These are phyloP conservation scores for Lampris incognitus DNA, from an alignment of 2,113 vertebrate genomes.

Conservation along the genomic window DNA sequence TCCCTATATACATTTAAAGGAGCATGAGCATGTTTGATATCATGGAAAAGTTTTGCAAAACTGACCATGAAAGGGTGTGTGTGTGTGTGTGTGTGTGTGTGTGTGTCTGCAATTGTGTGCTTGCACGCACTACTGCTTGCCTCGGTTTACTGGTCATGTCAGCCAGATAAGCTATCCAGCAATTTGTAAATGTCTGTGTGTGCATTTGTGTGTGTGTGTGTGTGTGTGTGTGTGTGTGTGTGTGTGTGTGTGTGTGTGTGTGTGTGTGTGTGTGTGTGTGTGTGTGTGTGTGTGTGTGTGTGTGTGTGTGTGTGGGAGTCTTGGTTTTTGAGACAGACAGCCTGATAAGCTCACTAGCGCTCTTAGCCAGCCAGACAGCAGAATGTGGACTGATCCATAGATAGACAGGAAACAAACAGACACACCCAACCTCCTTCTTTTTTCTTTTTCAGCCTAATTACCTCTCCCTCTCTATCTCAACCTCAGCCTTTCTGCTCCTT, in stretches of 20 bases:
- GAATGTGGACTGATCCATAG: constrained; percentile 15
- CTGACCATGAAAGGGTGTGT: too few relatives aligned
- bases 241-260: constrained; percentile 4
- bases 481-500: not conserved
- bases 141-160: too few relatives aligned
- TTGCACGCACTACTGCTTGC: too few relatives aligned
- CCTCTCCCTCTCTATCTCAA: not conserved
- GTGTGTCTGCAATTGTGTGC: too few relatives aligned
- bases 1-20: not conserved
- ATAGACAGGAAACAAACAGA: constrained; percentile 37
- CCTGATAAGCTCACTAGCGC: not conserved
- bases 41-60: too few relatives aligned
- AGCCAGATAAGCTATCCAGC: too few relatives aligned
- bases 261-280: constrained; percentile 6
- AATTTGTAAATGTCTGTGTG: too few relatives aligned
- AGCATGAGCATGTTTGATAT: too few relatives aligned
- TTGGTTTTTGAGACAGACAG: not conserved
- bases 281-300: constrained; percentile 7
- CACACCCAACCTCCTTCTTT: constrained; percentile 19
- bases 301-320: constrained; percentile 1
- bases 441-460: constrained; percentile 12
- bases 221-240: not conserved
- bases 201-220: not conserved
- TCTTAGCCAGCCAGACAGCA: constrained; percentile 19
- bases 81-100: not conserved